Percentiles rank a stretch among this genome's conserved stretches.
Evolutionary conservation across 2,113 vertebrate species (phyloP).

Genomic region (Pholis gunnellus): DNA sequence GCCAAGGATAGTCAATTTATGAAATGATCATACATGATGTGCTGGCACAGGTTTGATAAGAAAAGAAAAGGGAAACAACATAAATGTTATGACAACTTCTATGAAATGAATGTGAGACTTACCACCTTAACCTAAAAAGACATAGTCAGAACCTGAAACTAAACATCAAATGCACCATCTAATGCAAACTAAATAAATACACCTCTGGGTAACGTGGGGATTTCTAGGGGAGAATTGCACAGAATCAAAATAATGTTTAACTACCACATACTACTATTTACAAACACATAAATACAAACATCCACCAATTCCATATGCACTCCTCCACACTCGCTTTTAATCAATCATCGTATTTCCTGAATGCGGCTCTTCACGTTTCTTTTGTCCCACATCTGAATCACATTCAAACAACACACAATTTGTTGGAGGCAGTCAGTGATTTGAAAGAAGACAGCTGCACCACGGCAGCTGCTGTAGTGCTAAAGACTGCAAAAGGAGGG

Average conservation of each 20-base stretch:
- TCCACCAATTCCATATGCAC: conserved; percentile 52
- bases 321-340: conserved; percentile 40
- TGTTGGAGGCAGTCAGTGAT: conserved; percentile 65
- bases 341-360: conserved; percentile 39
- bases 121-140: conserved; percentile 66
- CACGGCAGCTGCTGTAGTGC: conserved; percentile 66
- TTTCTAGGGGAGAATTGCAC: conserved; percentile 80
- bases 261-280: conserved; percentile 72
- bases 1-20: conserved; percentile 67
- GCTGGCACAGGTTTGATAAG: conserved; percentile 71
- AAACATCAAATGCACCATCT: conserved; percentile 73
- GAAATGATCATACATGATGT: conserved; percentile 73
- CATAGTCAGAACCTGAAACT: conserved; percentile 73
- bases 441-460: conserved; percentile 50
- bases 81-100: conserved; percentile 65
- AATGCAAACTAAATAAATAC: conserved; percentile 85
- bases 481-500: conserved; percentile 48
- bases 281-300: conserved; percentile 77
- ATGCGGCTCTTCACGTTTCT: conserved; percentile 29
- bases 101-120: conserved; percentile 78
- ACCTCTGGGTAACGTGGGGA: conserved; percentile 63
- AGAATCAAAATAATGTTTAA: conserved; percentile 77
- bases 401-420: conserved; percentile 53
- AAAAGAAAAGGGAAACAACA: conserved; percentile 60
- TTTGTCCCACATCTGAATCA: conserved; percentile 60